Base-by-base conservation (phyloP, 2,888 invertebrate species). In the Ceratothoa steindachneri region DNA sequence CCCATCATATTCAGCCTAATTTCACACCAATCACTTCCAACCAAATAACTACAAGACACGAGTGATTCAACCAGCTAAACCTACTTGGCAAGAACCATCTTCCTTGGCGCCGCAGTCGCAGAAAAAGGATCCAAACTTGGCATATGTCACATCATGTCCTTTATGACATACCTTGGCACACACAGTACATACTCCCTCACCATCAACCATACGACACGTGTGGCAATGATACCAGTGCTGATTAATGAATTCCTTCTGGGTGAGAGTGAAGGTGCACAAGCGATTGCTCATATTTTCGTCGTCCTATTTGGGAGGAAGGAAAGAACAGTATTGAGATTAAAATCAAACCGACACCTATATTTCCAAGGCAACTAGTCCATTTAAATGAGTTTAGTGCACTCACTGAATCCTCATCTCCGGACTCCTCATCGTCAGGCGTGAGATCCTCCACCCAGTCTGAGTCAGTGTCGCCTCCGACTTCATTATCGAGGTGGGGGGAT, bases 71-170 rank as follows among this genome's bases (percentile, higher is more conserved):
- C n/a, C n/a, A n/a, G n/a, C n/a, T n/a, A n/a, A n/a, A n/a, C n/a
- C n/a, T 81, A 83, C 89, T 82, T 90, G 89, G 82, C 92, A 92
- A 0, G 89, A 88, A 0, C 89, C 90, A 83, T 95, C 95, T 69
- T 95, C 94, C 84, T 96, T 97, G 0, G 97, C 97, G 1, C 98
- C 98, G 84, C 99, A 99, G 85, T 98, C 98, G 83, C 99, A 99
- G 87, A 99, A 99, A 88, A 99, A 99, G 83, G 97, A 97, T 0
- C 98, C 98, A 84, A 93, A 96, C 85, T 99, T 99, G 69, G 97
- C 95, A 83, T 97, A 98, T 3, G 96, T 92, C 0, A 97, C 91
- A 84, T 98, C 98, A 83, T 98, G 98, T 0, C 93, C 95, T 81
- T 93, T 90, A 84, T 98, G 98, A 83, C 98, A 98, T 7, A 98